Evolutionary conservation across 1,140 invertebrate species (phyloP), one percentile per base, ranked within the genome.

Genomic region (Drosophila tsacasi): DNA sequence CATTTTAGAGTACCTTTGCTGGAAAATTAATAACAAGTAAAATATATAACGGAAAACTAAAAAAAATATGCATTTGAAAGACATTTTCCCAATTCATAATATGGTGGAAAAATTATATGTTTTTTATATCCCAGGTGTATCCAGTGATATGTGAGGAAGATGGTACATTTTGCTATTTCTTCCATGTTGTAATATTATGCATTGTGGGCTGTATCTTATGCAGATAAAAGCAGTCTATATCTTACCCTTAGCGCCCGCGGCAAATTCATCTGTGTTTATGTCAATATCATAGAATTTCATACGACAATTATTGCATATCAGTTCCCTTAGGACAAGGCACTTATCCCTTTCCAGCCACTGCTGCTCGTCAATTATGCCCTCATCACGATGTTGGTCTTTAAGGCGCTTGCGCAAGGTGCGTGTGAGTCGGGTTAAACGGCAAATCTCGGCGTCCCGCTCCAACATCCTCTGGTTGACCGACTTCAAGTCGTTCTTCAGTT

Each of bases 401-500:
- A 91, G 58, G 8, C 82, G 84, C 27, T 90, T 91, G 50, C 90
- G 80, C n/a, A 93, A 60, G 3, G 83, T 75, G 55, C 78, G 77
- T 66, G 92, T 92, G 32, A 86, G 81, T 5, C 82, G 75, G 39
- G 87, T 40, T 27, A 93, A 76, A 6, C 92, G 83, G 54, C 94
- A 94, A 21, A 96, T 96, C 32, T 96, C 94, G 25, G 93, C 94
- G 85, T 96, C 96, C 76, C 95, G 95, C 66, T 96, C 95, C 42
- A 93, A 93, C 4, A 96, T 91, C 60, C 95, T 93, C 66, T 94
- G 94, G 40, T 94, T 94, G 32, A 96, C 96, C 21, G 94, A 94
- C 81, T 95, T 95, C 90, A 96, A 96, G 84, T 96, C 96, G 61
- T 94, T 94, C 61, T 95, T 94, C 3, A 96, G 83, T 35, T 95